Conservation (phyloP, 1,140 invertebrate genomes). For the Eriocheir sinensis region DNA sequence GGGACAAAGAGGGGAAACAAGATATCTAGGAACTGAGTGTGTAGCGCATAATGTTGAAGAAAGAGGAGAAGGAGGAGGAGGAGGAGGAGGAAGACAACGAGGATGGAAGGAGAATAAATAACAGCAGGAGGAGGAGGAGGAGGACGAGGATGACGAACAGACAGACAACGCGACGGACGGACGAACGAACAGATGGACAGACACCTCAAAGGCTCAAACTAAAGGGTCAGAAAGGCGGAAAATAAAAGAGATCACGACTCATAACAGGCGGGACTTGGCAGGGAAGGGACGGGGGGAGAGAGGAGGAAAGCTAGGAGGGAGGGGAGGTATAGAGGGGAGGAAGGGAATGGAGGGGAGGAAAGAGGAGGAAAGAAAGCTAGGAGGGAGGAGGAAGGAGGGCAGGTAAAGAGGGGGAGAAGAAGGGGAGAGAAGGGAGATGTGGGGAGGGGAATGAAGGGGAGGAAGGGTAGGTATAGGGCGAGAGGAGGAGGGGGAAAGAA, state of each 20-base stretch:
- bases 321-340: no score
- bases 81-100: no score
- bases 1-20: no score
- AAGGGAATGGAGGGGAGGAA: no score
- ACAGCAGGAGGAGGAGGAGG: neutral
- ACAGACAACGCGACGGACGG: neutral
- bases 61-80: no score
- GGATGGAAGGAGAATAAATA: no score
- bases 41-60: no score
- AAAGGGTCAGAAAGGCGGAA: constrained; percentile 22
- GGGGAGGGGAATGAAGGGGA: neutral
- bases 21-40: no score
- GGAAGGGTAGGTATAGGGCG: no score
- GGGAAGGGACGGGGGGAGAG: neutral
- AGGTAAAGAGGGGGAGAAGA: neutral
- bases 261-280: neutral
- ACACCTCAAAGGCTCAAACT: constrained; percentile 11
- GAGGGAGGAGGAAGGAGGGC: neutral
- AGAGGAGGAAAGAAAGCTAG: neutral
- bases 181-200: neutral
- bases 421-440: neutral
- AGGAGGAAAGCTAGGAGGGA: neutral
- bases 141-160: neutral
- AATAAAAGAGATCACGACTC: constrained; percentile 6
- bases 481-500: no score